Conservation (phyloP, 2,113 vertebrate genomes). For the Myrmophylax atrothorax region DNA sequence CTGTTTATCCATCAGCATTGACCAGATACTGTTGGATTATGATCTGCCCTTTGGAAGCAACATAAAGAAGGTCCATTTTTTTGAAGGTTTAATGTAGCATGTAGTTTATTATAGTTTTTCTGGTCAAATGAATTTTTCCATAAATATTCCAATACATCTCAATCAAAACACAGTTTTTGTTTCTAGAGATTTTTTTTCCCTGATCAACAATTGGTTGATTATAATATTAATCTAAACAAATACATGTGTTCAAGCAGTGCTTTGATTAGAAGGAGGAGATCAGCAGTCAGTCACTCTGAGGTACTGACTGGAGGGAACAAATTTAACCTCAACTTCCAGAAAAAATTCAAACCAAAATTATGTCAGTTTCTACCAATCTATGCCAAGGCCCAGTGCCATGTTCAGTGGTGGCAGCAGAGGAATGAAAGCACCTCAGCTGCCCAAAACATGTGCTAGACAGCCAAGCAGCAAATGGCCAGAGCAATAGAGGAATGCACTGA, state of each 20-base stretch:
- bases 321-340: not conserved
- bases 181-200: not conserved
- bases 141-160: conserved; percentile 23
- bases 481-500: conserved; percentile 49
- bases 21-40: conserved; percentile 26
- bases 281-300: not conserved
- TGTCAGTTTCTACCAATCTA: not conserved
- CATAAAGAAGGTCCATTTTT: not conserved
- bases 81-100: not conserved
- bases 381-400: not conserved
- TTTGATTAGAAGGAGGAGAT: not conserved
- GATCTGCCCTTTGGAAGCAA: conserved; percentile 10
- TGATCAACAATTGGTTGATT: not conserved
- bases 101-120: conserved; percentile 29
- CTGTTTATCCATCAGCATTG: conserved; percentile 3
- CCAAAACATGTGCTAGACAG: not conserved
- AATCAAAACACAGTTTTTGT: conserved; percentile 30
- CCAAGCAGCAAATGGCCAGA: not conserved
- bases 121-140: conserved; percentile 23
- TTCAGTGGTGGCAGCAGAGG: not conserved
- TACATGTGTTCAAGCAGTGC: not conserved
- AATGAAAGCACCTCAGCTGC: not conserved
- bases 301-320: not conserved
- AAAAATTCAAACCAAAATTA: not conserved
- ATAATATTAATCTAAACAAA: conserved; percentile 26